phyloP scores from a whole-genome alignment of 1,140 invertebrate species.

The Tribolium castaneum region DNA sequence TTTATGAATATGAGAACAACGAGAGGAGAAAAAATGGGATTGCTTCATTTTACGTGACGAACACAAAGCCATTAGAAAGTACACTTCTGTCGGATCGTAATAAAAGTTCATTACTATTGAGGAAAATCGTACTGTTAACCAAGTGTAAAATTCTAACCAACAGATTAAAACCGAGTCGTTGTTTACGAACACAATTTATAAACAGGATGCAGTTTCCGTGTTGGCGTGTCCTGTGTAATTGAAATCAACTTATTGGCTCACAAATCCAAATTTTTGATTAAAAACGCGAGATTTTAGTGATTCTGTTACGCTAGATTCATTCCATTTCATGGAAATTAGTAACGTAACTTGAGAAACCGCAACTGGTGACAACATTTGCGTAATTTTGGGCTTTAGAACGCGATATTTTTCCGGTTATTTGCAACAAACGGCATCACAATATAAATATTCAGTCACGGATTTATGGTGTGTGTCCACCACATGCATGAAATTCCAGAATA shows the following conservation, averaged over 20 bases:
- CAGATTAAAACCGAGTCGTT: background rate
- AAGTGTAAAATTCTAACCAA: slow-evolving; percentile 21
- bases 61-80: slow-evolving; percentile 25
- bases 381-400: background rate
- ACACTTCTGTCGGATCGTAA: background rate
- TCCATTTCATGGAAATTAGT: slow-evolving; percentile 13
- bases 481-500: too few relatives aligned
- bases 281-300: background rate
- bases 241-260: background rate
- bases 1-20: slow-evolving; percentile 3
- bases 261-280: background rate
- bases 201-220: slow-evolving; percentile 9
- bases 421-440: background rate
- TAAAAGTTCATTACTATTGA: slow-evolving; percentile 29
- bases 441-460: too few relatives aligned
- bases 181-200: slow-evolving; percentile 7
- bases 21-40: background rate
- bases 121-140: slow-evolving; percentile 4
- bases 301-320: background rate
- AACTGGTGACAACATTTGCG: background rate
- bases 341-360: slow-evolving; percentile 26
- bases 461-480: too few relatives aligned
- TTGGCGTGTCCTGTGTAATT: background rate
- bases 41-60: slow-evolving; percentile 30
- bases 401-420: background rate